Conservation (phyloP, 2,888 invertebrate species). For the Prenolepis imparis region DNA sequence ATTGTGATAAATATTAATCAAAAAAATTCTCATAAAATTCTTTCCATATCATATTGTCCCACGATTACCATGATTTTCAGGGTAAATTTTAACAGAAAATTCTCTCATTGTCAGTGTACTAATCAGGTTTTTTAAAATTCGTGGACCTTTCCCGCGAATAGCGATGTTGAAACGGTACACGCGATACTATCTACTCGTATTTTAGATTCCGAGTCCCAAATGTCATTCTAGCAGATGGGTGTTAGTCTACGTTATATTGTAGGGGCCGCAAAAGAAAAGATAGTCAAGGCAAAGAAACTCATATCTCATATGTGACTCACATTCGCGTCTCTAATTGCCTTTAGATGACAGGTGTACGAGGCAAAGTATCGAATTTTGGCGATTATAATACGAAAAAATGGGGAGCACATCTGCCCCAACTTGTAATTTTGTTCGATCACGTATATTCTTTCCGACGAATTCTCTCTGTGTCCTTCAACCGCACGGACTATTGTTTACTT, state of each 20-base stretch:
- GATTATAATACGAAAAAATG: not conserved
- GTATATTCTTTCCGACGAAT: not conserved
- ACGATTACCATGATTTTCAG: too few relatives aligned
- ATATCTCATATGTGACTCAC: slow-evolving; percentile 19
- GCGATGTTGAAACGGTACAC: slow-evolving; percentile 61
- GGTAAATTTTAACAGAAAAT: too few relatives aligned
- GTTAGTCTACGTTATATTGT: slow-evolving; percentile 36
- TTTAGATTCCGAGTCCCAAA: slow-evolving; percentile 45
- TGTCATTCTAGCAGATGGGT: slow-evolving; percentile 53
- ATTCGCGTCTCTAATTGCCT: slow-evolving; percentile 14
- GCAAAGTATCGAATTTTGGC: not conserved
- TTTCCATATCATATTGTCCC: too few relatives aligned
- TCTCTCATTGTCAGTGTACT: too few relatives aligned
- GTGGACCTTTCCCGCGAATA: not conserved
- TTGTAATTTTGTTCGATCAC: not conserved
- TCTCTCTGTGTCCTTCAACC: not conserved
- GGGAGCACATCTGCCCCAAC: slow-evolving; percentile 11
- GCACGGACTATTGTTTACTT: not conserved
- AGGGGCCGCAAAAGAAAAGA: slow-evolving; percentile 10
- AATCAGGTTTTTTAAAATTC: not conserved
- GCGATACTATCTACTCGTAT: slow-evolving; percentile 68
- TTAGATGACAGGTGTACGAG: slow-evolving; percentile 7
- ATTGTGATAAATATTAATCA: too few relatives aligned
- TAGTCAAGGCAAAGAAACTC: not conserved
- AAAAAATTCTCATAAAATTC: too few relatives aligned